These are phyloP conservation scores for Spodoptera picta DNA, from an alignment of 2,888 invertebrate species.

Conservation along the genomic window DNA sequence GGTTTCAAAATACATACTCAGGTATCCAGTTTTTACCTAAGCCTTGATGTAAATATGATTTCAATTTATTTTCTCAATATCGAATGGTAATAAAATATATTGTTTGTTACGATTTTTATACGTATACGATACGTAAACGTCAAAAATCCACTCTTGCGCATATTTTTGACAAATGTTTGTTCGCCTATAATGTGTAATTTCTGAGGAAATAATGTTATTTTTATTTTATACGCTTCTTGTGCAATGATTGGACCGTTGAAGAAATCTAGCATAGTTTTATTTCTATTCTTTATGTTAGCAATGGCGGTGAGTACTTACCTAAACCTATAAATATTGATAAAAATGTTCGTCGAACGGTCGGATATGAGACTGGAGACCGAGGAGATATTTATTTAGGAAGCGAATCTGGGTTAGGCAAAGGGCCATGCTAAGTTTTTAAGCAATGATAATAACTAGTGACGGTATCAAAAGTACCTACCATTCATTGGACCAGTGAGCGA, in stretches of 20 bases:
- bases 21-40: no score
- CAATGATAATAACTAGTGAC: no score
- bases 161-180: constrained; percentile 2
- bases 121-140: not conserved
- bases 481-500: no score
- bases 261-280: constrained; percentile 16
- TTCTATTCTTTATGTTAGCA: constrained; percentile 25
- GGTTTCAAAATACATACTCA: no score
- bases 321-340: no score
- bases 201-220: constrained; percentile 38
- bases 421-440: no score
- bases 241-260: constrained; percentile 40
- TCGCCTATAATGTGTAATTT: not conserved
- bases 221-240: constrained; percentile 9
- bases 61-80: constrained; percentile 30
- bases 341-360: no score
- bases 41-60: not conserved
- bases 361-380: no score
- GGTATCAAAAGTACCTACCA: no score
- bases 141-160: not conserved
- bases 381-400: no score
- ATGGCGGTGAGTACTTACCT: constrained; percentile 56
- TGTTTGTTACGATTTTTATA: constrained; percentile 15
- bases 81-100: constrained; percentile 32
- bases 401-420: no score